Evolutionary conservation across 2,888 invertebrate species (phyloP).

Genomic region (Thyatira batis): DNA sequence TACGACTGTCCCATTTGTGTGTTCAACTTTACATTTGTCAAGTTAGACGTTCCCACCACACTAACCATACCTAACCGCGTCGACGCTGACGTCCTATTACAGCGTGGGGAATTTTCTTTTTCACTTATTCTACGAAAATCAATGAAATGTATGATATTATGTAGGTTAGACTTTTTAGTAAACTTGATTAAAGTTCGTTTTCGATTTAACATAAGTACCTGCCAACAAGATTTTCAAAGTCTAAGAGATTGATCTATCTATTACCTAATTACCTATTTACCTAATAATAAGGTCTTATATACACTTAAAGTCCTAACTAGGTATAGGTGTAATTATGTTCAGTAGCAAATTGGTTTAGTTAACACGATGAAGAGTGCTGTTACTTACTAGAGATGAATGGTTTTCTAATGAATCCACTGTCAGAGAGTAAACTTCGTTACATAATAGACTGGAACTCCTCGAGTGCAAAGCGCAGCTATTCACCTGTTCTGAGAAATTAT

Average conservation of each 20-base stretch:
- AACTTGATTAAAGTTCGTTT: too few relatives aligned
- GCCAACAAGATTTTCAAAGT: too few relatives aligned
- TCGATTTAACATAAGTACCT: too few relatives aligned
- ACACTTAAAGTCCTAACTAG: neutral
- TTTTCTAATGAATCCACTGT: constrained; percentile 69
- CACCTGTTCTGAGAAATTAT: neutral
- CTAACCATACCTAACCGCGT: constrained; percentile 42
- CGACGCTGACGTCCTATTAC: constrained; percentile 10
- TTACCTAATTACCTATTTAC: too few relatives aligned
- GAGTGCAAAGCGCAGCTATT: constrained; percentile 18
- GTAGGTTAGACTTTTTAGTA: neutral
- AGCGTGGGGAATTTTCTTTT: neutral
- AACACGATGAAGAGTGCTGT: constrained; percentile 21
- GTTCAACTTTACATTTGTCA: constrained; percentile 64
- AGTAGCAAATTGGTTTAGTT: constrained; percentile 15
- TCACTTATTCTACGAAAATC: neutral
- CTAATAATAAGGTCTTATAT: neutral
- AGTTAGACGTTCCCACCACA: constrained; percentile 51
- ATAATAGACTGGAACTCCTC: constrained; percentile 53
- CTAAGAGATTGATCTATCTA: too few relatives aligned
- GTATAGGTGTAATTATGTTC: neutral
- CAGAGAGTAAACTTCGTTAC: constrained; percentile 61
- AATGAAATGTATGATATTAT: neutral
- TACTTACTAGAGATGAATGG: constrained; percentile 58
- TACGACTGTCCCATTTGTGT: constrained; percentile 57